These are phyloP conservation scores for Coranthus polyacanthus DNA, from an alignment of 2,797 vertebrate genomes.

Conservation along the genomic window DNA sequence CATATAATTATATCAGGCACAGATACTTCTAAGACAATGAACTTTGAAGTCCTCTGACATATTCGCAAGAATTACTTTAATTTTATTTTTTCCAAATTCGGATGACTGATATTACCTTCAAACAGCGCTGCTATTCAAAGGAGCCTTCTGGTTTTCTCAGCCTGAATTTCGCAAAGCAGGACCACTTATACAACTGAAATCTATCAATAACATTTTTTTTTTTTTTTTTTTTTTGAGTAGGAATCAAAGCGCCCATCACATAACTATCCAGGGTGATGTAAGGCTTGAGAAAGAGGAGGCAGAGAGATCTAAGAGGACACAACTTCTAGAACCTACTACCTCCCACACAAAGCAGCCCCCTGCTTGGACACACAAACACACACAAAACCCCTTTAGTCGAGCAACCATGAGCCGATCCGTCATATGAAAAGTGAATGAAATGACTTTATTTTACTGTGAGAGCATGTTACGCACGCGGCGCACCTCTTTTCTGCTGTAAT, in stretches of 20 bases:
- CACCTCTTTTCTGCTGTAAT: too few relatives aligned
- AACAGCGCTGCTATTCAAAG: neutral
- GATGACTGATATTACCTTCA: slow-evolving; percentile 2
- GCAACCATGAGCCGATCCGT: slow-evolving; percentile 35
- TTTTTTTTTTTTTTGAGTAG: slow-evolving; percentile 41
- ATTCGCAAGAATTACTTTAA: slow-evolving; percentile 4
- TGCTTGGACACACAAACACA: slow-evolving; percentile 52
- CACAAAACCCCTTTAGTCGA: slow-evolving; percentile 33
- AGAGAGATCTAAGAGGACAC: slow-evolving; percentile 67
- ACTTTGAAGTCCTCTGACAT: slow-evolving; percentile 15
- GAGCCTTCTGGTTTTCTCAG: neutral
- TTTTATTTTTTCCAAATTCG: neutral
- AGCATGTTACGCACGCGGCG: too few relatives aligned
- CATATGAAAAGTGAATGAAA: slow-evolving; percentile 12
- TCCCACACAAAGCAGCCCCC: slow-evolving; percentile 68
- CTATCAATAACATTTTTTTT: slow-evolving; percentile 57
- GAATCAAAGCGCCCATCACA: slow-evolving; percentile 59
- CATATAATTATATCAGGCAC: slow-evolving; percentile 51
- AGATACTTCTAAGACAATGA: slow-evolving; percentile 46
- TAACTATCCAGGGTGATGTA: slow-evolving; percentile 72
- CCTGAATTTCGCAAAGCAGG: slow-evolving; percentile 45
- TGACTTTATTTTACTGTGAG: neutral
- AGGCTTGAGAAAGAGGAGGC: slow-evolving; percentile 75
- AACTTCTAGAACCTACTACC: slow-evolving; percentile 65
- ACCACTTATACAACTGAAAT: slow-evolving; percentile 59